These are phyloP conservation scores for Oreotrochilus melanogaster DNA, from an alignment of 2,113 vertebrate species.

Conservation along the genomic window DNA sequence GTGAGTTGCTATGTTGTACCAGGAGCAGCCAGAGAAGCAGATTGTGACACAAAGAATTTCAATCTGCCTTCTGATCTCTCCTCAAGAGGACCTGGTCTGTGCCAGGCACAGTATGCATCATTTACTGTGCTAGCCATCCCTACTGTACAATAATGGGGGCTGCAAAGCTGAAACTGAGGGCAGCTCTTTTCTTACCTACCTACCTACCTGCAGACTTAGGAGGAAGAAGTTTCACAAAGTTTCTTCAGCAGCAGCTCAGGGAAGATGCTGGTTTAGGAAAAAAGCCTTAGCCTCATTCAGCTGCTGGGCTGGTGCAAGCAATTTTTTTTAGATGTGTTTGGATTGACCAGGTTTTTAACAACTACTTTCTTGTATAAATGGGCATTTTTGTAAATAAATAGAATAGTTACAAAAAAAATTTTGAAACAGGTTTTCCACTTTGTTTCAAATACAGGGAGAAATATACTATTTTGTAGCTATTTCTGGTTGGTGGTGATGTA, in stretches of 20 bases:
- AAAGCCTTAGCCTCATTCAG: not conserved
- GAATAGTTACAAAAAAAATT: not conserved
- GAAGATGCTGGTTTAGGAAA: not conserved
- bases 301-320: not conserved
- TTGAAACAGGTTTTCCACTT: not conserved
- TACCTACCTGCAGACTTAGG: not conserved
- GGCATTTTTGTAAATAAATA: not conserved
- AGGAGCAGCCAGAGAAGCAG: slow-evolving; percentile 23
- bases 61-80: not conserved
- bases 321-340: not conserved
- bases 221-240: not conserved
- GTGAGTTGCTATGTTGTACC: not conserved
- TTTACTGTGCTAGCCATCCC: not conserved
- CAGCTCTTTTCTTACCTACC: not conserved
- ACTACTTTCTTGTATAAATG: not conserved
- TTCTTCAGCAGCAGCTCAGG: not conserved
- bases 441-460: not conserved
- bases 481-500: not conserved
- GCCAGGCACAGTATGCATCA: not conserved
- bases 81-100: not conserved
- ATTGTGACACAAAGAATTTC: slow-evolving; percentile 7
- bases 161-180: not conserved
- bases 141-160: not conserved
- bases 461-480: not conserved
- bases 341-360: not conserved